Base-by-base conservation (phyloP, 2,797 vertebrate genomes). In the Sebastes diploproa region DNA sequence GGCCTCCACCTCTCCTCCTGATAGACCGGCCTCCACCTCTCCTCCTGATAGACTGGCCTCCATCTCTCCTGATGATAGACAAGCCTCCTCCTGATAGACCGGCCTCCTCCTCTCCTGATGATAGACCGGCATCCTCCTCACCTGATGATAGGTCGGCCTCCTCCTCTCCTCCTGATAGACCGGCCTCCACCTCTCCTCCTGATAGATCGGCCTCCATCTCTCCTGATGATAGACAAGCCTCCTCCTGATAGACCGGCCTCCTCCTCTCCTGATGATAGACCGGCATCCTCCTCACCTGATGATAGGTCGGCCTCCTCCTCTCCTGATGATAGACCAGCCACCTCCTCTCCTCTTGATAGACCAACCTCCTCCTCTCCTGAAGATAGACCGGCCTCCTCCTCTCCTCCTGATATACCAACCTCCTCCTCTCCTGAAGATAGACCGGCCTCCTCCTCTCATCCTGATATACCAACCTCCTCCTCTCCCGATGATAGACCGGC, bases 71-170 rank as follows among this genome's bases (percentile, higher is more conserved):
- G 27, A 27, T 27, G 27, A 27, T 27, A 27, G 27, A 27, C 27
- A 0, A 0, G 3, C 3, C 7, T 36, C 16, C 36, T 2, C 36
- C 30, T 27, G 30, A 30, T 30, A 30, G 2, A 30, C 1, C 36
- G 0, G 12, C 61, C 2, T 36, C 34, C 7, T 7, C 7, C 29
- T 25, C 25, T 25, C 4, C 3, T 25, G 3, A 4, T 30, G 30
- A 25, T 25, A 25, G 1, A 8, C 2, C 7, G 0, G 2, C 30
- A 7, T 32, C 30, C 2, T 1, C 6, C 6, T 2, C 29, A 4
- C 25, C 25, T 25, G 25, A 25, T 4, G 25, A 25, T 25, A 25
- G 22, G 22, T 22, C 22, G 22, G 22, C 22, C 22, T 22, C 22
- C 22, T 22, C 22, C 22, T 22, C 3, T 29, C 29, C 6, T 1